A percentile compares a stretch with the other conserved stretches of the same genome.
Evolutionary conservation across 92 coral and sea anemone genomes (phyloP).

Genomic region (Parazoanthus swiftii): DNA sequence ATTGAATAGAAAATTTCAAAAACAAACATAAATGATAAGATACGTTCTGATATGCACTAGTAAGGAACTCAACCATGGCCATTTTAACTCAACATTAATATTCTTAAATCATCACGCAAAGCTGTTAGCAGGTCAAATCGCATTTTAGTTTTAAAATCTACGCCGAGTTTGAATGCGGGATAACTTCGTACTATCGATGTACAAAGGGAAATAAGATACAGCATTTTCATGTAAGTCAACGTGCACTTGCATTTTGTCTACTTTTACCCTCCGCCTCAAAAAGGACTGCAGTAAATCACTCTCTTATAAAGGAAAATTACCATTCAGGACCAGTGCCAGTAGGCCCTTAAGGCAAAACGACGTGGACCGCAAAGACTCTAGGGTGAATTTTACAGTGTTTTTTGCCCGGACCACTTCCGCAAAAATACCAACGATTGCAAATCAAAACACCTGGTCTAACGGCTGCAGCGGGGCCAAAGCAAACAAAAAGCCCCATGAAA

Average conservation of each 20-base stretch:
- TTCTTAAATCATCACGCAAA: not conserved
- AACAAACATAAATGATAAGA: not conserved
- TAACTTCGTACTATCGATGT: not conserved
- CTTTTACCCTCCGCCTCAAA: constrained; percentile 4
- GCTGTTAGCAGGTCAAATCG: not conserved
- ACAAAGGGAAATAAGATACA: not conserved
- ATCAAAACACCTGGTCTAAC: too few relatives aligned
- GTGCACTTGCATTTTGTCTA: constrained; percentile 46
- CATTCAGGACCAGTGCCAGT: too few relatives aligned
- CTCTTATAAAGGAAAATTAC: not conserved
- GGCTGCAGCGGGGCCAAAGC: too few relatives aligned
- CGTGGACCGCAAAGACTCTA: too few relatives aligned
- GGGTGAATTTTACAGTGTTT: too few relatives aligned
- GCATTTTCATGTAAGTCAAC: not conserved
- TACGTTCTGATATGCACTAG: constrained; percentile 39
- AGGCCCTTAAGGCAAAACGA: too few relatives aligned
- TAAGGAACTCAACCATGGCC: constrained; percentile 31
- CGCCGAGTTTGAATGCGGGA: not conserved
- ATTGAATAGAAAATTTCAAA: not conserved
- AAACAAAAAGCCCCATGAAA: too few relatives aligned
- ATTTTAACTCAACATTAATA: not conserved
- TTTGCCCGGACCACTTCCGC: too few relatives aligned
- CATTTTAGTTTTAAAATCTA: not conserved
- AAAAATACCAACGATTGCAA: too few relatives aligned
- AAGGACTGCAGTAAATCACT: not conserved